Base-by-base conservation (phyloP, 2,113 vertebrate genomes). In the Nycticorax nycticorax region DNA sequence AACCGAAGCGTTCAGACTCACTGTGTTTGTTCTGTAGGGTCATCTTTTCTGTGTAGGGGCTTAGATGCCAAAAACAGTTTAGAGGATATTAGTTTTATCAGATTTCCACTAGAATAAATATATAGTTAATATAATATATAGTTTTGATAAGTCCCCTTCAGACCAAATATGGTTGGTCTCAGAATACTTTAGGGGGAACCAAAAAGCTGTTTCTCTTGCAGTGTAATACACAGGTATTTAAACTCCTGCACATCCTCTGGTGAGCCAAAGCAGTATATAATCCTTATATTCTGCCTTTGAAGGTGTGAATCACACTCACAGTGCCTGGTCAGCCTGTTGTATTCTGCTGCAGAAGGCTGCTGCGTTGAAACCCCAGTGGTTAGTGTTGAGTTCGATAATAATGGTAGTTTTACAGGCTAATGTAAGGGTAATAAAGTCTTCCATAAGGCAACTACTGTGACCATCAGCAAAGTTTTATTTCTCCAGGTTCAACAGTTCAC, bases 401-500 rank as follows among this genome's bases (percentile, higher is more conserved):
- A 79, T n/a, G 88, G 87, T 73, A 33, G 77, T 93, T 92, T 85
- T 47, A 18, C 81, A 88, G 75, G 85, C 62, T 81, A 23, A 83
- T 56, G 64, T 50, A 41, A 85, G 87, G 71, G 43, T 79, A 82
- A 93, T 72, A 63, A 91, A 85, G 50, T 62, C 87, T 62, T 95
- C 85, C 74, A 28, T 28, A 32, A n/a, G 87, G 62, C 32, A 6
- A 37, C 74, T 67, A 9, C 71, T 95, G 90, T 73, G 95, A 88
- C 67, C 74, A 43, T 77, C 53, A 67, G 88, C 78, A 30, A 96
- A 94, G 90, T 92, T 88, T 94, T 85, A 45, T 88, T 96, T 66
- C 88, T 76, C 59, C 59, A 39, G 85, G 95, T 90, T 96, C 88
- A 93, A 76, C 85, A 95, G 74, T 73, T 94, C 88, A 32, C 60